Evolutionary conservation across 2,797 vertebrate species (phyloP).

Genomic region (Falco concolor): DNA sequence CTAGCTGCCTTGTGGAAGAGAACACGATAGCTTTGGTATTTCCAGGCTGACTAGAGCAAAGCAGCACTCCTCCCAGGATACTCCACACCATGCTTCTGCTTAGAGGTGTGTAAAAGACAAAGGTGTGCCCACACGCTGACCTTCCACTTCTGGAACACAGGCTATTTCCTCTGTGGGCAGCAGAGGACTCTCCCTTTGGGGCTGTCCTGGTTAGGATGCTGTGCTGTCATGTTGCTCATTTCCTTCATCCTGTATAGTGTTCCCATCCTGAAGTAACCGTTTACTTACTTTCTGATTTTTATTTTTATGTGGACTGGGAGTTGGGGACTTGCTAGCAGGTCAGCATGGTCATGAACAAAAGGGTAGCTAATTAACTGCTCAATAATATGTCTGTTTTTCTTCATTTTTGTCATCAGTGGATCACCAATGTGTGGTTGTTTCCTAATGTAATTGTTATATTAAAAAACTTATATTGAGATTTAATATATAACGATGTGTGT

Average conservation of each 20-base stretch:
- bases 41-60: not conserved
- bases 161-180: not conserved
- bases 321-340: not conserved
- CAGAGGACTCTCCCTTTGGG: not conserved
- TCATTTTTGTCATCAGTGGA: not conserved
- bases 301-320: not conserved
- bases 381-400: not conserved
- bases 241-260: not conserved
- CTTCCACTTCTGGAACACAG: not conserved
- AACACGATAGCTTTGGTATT: not conserved
- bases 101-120: not conserved
- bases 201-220: not conserved
- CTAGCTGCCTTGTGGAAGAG: not conserved
- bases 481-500: not conserved
- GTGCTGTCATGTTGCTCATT: not conserved
- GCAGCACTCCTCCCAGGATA: not conserved
- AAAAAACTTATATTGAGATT: not conserved
- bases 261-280: not conserved
- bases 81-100: not conserved
- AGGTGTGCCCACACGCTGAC: not conserved
- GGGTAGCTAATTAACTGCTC: not conserved
- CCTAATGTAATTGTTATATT: not conserved
- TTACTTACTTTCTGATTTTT: not conserved
- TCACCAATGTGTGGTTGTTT: not conserved
- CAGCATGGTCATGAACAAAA: not conserved